Base-by-base conservation (phyloP, 2,797 vertebrate genomes). In the Channa striata region DNA sequence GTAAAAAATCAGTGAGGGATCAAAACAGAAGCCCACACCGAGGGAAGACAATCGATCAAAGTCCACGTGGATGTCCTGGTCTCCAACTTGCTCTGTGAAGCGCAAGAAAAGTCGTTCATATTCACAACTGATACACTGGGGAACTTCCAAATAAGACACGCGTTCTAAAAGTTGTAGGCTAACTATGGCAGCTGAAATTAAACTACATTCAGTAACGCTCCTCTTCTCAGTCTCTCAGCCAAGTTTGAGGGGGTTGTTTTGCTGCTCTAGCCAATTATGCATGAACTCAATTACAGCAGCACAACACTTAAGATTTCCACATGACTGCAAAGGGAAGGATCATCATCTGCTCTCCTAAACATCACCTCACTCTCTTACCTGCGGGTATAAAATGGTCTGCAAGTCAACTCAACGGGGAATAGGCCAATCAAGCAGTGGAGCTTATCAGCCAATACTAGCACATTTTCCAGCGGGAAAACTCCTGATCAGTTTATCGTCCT, bases 241-340 rank as follows among this genome's bases (percentile, higher is more conserved):
- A 80, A 58, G 54, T 78, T 81, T 68, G 64, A 69, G 67, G 66
- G 52, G 42, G 70, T 65, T 77, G 60, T 76, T 84, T 80, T 68
- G 57, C 63, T 69, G 13, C 61, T 66, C 50, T 61, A 64, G 78
- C 78, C 85, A 87, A 82, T 84, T 85, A 78, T 37, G 52, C 14
- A 3, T 74, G 72, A 84, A 84, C 62, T 79, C 70, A 74, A 68
- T 78, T 83, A 83, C 61, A 75, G 66, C 67, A 65, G 57, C 23
- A 12, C 19, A 70, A 58, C 69, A 66, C 64, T 74, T 73, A 40
- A 34, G 58, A 74, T 76, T 61, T 76, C 33, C 42, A 67, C 17
- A 25, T 70, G 60, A 69, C 67, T 67, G 51, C 43, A 48, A 50
- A 76, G 42, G 36, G 46, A 70, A 59, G 19, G 58, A 51, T 42